Evolutionary conservation across 2,888 invertebrate species (phyloP), one percentile per base, ranked within the genome.

Genomic region (Idaea straminata): DNA sequence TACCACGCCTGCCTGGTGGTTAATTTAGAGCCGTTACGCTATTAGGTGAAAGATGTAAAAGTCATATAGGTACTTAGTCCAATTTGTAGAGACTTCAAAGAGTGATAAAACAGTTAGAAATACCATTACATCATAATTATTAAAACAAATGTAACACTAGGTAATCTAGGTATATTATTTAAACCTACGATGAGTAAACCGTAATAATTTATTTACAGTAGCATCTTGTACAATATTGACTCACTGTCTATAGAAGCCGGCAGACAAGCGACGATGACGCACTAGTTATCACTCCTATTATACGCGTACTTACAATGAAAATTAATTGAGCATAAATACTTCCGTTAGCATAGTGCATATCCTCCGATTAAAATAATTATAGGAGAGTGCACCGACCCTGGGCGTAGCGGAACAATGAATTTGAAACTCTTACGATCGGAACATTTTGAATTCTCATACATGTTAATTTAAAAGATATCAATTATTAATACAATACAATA

Each of bases 241-340:
- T 47, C 47, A 47, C 47, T 47, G 47, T 47, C 47, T 47, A 47
- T 13, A 25, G 25, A 13, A 47, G 13, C 13, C 47, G 47, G 47
- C 61, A 57, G 61, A 61, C 59, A 15, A 25, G 60, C 60, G 13
- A 36, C 16, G 13, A n/a, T 64, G 64, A 66, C 66, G 59, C 59
- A 64, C 7, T 10, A 47, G 7, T 13, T 47, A 47, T 47, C 47
- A 47, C 47, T 13, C 47, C 13, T 47, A 47, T 13, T 0, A 3
- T 47, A 47, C 47, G 47, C 5, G 47, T 47, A 47, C 38, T 6
- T 38, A 38, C 47, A 47, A 47, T 47, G 47, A 47, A 47, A 63
- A 66, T 68, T 66, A 68, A 68, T 68, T 68, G 61, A 58, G 63
- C 61, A 64, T 63, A 68, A 66, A 68, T 57, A 64, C 64, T 66